Evolutionary conservation across 2,797 vertebrate species (phyloP).

Genomic region (Rachycentron canadum): DNA sequence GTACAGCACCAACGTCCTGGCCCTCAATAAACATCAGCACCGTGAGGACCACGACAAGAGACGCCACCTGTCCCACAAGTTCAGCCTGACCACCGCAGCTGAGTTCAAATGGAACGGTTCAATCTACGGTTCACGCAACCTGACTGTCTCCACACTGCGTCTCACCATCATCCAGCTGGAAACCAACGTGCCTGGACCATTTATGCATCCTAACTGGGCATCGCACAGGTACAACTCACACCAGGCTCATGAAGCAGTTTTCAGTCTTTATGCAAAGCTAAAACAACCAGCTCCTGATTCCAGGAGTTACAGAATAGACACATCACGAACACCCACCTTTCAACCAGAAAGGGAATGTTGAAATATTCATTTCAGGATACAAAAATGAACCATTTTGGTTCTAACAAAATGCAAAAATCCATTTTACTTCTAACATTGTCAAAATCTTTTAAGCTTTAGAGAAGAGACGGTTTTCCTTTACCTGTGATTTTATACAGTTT

Average conservation of each 20-base stretch:
- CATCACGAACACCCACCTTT: background rate
- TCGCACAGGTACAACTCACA: slow-evolving; percentile 91
- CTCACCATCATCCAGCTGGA: slow-evolving; percentile 97
- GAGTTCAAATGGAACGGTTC: slow-evolving; percentile 99
- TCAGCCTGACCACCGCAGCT: slow-evolving; percentile 94
- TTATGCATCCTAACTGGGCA: slow-evolving; percentile 99
- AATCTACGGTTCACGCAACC: slow-evolving; percentile 93
- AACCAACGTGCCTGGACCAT: slow-evolving; percentile 94
- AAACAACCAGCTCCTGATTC: background rate
- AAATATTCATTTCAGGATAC: background rate
- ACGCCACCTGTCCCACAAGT: slow-evolving; percentile 97
- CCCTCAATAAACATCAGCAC: slow-evolving; percentile 98
- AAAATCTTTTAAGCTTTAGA: background rate
- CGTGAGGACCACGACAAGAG: slow-evolving; percentile 98
- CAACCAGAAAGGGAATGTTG: background rate
- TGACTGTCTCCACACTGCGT: slow-evolving; percentile 94
- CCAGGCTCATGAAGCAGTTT: background rate
- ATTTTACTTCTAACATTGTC: background rate
- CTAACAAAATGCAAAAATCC: background rate
- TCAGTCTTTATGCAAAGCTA: background rate
- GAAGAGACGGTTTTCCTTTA: background rate
- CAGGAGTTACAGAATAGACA: background rate
- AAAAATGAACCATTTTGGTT: background rate
- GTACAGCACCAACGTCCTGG: slow-evolving; percentile 95
- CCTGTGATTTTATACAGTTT: background rate